Evolutionary conservation across 1,140 invertebrate species (phyloP).

Genomic region (Potamilus streckersoni): DNA sequence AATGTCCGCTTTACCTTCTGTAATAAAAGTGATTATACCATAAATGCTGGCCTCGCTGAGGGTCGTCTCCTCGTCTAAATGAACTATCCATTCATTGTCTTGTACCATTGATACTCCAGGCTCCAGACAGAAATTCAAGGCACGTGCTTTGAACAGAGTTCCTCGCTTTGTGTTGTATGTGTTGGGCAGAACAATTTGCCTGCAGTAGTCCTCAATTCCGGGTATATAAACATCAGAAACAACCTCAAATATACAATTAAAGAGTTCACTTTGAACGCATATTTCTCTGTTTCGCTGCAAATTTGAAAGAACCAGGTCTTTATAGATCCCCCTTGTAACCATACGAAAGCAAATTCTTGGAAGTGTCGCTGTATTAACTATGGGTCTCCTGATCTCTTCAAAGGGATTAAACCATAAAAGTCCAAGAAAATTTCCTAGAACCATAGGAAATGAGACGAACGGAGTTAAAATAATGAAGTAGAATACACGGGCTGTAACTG

Average conservation of each 20-base stretch:
- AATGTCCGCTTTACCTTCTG: conserved; percentile 92
- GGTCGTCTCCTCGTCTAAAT: conserved; percentile 96
- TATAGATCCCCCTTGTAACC: conserved; percentile 94
- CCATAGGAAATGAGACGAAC: conserved; percentile 24
- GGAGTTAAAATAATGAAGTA: conserved; percentile 10
- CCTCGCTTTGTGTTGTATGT: conserved; percentile 89
- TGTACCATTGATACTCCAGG: conserved; percentile 84
- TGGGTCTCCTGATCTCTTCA: conserved; percentile 82
- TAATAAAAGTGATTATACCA: conserved; percentile 95
- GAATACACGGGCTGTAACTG: background rate
- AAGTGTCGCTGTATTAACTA: no score
- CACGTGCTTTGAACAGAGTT: conserved; percentile 93
- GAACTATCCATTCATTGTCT: conserved; percentile 95
- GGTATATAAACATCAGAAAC: conserved; percentile 92
- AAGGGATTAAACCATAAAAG: conserved; percentile 88
- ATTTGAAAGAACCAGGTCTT: conserved; percentile 88
- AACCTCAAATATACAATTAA: conserved; percentile 97
- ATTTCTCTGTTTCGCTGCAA: conserved; percentile 87
- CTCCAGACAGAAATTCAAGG: conserved; percentile 95
- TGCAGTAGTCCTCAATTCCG: conserved; percentile 76
- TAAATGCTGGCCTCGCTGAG: conserved; percentile 86
- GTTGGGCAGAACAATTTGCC: conserved; percentile 87
- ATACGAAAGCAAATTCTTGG: conserved; percentile 95
- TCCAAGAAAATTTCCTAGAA: conserved; percentile 72
- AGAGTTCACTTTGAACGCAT: conserved; percentile 88